These are phyloP conservation scores for Ceyx cyanopectus DNA, from an alignment of 2,113 vertebrate genomes.

Conservation along the genomic window DNA sequence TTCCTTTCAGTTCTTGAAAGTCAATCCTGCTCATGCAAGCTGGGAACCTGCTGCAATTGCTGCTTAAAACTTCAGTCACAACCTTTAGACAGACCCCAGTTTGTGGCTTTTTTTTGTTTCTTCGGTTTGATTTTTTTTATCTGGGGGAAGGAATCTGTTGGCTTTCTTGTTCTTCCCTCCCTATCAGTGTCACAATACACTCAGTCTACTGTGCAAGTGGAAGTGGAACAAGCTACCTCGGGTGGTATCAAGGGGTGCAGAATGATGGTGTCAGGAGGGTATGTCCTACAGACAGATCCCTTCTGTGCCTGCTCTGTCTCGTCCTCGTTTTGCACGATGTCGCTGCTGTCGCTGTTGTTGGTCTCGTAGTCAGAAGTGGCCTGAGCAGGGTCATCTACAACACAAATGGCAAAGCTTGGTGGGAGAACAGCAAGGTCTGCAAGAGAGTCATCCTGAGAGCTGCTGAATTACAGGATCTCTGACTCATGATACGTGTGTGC, in stretches of 20 bases:
- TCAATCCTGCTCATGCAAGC: background rate
- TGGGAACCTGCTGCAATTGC: background rate
- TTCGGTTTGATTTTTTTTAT: background rate
- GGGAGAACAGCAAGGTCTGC: background rate
- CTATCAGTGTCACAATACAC: background rate
- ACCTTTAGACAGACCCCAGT: background rate
- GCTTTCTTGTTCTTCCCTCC: no score
- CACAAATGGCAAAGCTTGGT: constrained; percentile 18
- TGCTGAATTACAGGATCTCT: constrained; percentile 14
- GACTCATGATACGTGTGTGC: constrained; percentile 3
- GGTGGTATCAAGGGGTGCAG: constrained; percentile 68
- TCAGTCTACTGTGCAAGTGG: background rate
- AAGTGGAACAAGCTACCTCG: constrained; percentile 62
- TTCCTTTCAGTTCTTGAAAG: background rate
- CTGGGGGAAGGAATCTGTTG: no score
- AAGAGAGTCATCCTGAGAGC: background rate
- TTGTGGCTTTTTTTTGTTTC: background rate
- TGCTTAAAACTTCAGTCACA: background rate
- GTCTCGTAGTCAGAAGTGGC: constrained; percentile 94
- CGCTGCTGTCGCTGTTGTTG: constrained; percentile 95
- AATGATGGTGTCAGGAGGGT: constrained; percentile 78
- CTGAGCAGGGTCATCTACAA: constrained; percentile 85
- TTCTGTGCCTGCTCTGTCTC: constrained; percentile 72
- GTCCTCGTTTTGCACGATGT: constrained; percentile 90
- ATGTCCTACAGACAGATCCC: constrained; percentile 62